phyloP scores from a whole-genome alignment of 2,888 invertebrate genomes.

The Trachelus iudaicus region DNA sequence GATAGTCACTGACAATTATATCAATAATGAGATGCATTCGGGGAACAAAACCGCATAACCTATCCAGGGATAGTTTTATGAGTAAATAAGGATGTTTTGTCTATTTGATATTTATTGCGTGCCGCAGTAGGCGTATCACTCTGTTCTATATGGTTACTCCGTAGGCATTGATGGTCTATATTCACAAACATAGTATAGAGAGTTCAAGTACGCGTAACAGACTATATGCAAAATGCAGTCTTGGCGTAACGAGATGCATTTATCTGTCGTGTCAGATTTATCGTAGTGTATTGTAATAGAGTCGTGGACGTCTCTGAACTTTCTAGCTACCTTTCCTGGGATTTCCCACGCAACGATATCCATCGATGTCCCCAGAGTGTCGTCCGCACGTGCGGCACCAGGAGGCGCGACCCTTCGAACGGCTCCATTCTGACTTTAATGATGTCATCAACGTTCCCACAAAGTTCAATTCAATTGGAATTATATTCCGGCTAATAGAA shows the following conservation, averaged over 20 bases:
- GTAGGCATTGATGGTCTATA: not conserved
- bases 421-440: constrained; percentile 20
- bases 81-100: not conserved
- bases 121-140: not conserved
- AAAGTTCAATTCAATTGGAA: constrained; percentile 4
- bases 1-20: not conserved
- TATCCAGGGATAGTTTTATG: not conserved
- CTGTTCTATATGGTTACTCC: not conserved
- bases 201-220: too few relatives aligned
- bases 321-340: constrained; percentile 14
- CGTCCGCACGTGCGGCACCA: constrained; percentile 24
- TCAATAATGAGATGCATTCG: not conserved
- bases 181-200: not conserved
- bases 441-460: constrained; percentile 30
- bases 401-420: constrained; percentile 26
- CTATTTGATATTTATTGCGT: not conserved
- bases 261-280: too few relatives aligned
- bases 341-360: constrained; percentile 30
- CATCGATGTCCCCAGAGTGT: constrained; percentile 29
- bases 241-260: too few relatives aligned
- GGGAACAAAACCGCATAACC: not conserved
- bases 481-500: not conserved
- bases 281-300: too few relatives aligned
- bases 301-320: constrained; percentile 6
- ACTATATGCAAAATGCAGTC: too few relatives aligned